These are phyloP conservation scores for Oxyruncus cristatus DNA, from an alignment of 2,113 vertebrate species.

Conservation along the genomic window DNA sequence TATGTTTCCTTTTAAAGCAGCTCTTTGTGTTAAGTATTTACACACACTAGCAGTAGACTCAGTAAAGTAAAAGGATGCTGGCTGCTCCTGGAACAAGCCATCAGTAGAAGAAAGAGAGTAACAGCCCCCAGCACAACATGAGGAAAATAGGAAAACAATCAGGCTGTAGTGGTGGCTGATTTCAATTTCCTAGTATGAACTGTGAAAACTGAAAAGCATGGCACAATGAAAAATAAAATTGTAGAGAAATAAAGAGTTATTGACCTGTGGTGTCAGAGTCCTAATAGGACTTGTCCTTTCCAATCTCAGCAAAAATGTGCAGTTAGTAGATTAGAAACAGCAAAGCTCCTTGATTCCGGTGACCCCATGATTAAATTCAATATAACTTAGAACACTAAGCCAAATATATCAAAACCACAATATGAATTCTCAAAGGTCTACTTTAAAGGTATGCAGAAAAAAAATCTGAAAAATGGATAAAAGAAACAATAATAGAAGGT, in stretches of 20 bases:
- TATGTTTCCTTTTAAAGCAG: neutral
- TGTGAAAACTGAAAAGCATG: slow-evolving; percentile 65
- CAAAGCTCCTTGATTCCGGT: slow-evolving; percentile 68
- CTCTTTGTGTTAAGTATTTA: neutral
- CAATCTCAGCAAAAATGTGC: slow-evolving; percentile 74
- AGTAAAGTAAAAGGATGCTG: neutral
- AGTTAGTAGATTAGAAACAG: slow-evolving; percentile 76
- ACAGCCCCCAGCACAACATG: neutral
- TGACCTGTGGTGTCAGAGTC: slow-evolving; percentile 74
- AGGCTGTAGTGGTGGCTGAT: slow-evolving; percentile 29
- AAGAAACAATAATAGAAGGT: slow-evolving; percentile 16
- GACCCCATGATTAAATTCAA: slow-evolving; percentile 73
- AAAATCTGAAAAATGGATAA: neutral
- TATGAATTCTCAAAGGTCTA: slow-evolving; percentile 58
- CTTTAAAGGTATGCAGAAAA: slow-evolving; percentile 30
- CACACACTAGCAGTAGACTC: neutral
- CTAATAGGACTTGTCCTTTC: slow-evolving; percentile 69
- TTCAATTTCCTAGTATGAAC: slow-evolving; percentile 66
- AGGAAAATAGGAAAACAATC: slow-evolving; percentile 50
- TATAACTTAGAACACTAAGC: slow-evolving; percentile 64
- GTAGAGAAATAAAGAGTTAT: slow-evolving; percentile 74
- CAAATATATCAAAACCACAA: slow-evolving; percentile 63
- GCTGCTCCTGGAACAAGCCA: neutral
- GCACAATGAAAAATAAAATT: slow-evolving; percentile 72
- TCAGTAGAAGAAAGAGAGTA: neutral